Base-by-base conservation (phyloP, 2,888 invertebrate genomes). In the Phlogophora meticulosa region DNA sequence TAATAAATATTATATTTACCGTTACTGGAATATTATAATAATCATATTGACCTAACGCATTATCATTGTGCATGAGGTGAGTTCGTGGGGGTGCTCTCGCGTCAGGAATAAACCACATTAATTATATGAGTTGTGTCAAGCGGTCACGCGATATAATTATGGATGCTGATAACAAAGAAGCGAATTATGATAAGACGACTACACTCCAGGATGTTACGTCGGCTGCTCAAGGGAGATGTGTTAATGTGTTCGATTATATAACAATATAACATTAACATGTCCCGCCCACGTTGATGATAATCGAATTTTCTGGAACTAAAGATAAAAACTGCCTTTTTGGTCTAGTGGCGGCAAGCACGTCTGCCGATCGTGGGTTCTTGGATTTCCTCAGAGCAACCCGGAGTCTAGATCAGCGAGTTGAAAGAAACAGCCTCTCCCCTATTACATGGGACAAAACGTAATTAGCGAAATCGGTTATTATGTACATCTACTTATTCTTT, bases 71-170 rank as follows among this genome's bases (percentile, higher is more conserved):
- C 94, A 94, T 92, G 94, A 91, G 92, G 87, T 89, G 89, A 88
- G 86, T 92, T 88, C 93, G 94, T 94, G 94, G 94, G 94, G 94
- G 94, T 91, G 84, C 82, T 87, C 79, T 76, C 68, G 78, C 83
- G 71, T 81, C 80, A 82, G 83, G 78, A 83, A 82, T 72, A 77
- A 80, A 78, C 78, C 82, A 82, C 76, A 66, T 77, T 78, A 74
- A 83, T 81, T 80, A 81, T 72, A 69, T 59, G 72, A 64, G 72
- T 60, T 76, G 67, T 81, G 87, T 85, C 86, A 87, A 80, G 71
- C 60, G 81, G 83, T 85, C 85, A 84, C 53, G 60, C 72, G 60
- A 79, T 68, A 74, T 83, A 75, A 76, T 61, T 72, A 56, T 57
- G 57, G 57, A 72, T 67, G 28, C 48, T 60, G 79, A 76, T 83